Base-by-base conservation (phyloP, 2,888 invertebrate species). In the Melolontha melolontha region DNA sequence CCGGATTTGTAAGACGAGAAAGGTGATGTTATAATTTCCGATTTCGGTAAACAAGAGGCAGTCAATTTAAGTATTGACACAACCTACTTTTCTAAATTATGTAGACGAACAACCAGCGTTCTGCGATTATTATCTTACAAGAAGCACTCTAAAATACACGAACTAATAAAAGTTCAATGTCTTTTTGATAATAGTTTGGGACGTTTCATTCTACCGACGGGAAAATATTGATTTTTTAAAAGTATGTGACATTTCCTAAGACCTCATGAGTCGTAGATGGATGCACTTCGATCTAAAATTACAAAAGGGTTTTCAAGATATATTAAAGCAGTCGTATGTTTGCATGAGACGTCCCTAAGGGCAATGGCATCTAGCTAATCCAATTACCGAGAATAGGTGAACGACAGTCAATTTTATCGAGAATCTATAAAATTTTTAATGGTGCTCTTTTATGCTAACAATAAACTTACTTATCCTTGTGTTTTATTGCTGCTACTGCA, bases 1-100 rank as follows among this genome's bases (percentile, higher is more conserved):
- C 10, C 34, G 8, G 34, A 8, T 34, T 34, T 34, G 10, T 10
- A 34, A 34, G 34, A 6, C 34, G 34, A 34, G 22, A 5, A 50
- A n/a, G 10, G n/a, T 10, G 40, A 54, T 22, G 14, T 41, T 54
- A 40, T 17, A 41, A 39, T 40, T 40, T 54, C 40, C 54, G 54
- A 40, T 54, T 54, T 17, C 54, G 54, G 34, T 54, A 54, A 54
- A 54, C 54, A 54, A 17, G 54, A 40, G 40, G 17, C 54, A 40
- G 17, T 54, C 49, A 63, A 63, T 50, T 50, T 63, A 63, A 22
- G 63, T 63, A 50, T 63, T 63, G 63, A 63, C 63, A 63, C 49
- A 63, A 63, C 63, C 63, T 50, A 63, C 17, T 63, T 63, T 39
- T 49, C n/a, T 22, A 50, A 34, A 44, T 40, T 8, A 49, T 47